Evolutionary conservation across 2,113 vertebrate genomes (phyloP).

Genomic region (Mobula hypostoma): DNA sequence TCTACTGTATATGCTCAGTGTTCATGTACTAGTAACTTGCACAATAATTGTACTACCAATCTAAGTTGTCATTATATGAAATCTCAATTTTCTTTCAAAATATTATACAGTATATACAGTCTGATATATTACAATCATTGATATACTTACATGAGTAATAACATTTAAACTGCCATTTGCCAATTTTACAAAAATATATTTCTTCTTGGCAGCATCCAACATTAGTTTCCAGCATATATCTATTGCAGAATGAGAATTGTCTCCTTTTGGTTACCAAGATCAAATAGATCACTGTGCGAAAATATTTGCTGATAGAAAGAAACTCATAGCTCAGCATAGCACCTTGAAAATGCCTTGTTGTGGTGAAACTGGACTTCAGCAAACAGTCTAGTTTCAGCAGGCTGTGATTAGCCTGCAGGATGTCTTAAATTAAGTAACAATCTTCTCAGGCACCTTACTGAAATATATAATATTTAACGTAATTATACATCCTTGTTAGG

Average conservation of each 20-base stretch:
- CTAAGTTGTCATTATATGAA: background rate
- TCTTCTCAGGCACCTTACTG: background rate
- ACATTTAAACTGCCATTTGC: background rate
- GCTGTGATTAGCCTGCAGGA: background rate
- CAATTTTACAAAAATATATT: background rate
- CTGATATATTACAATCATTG: background rate
- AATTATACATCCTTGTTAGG: background rate
- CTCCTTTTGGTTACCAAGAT: background rate
- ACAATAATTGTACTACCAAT: background rate
- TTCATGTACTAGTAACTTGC: background rate
- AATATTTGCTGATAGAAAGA: conserved; percentile 10
- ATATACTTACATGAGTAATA: background rate
- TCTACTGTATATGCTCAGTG: background rate
- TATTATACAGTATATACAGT: background rate
- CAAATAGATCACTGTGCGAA: background rate
- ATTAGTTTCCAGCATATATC: background rate
- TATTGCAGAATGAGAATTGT: background rate
- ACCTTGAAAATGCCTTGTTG: background rate
- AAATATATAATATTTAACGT: background rate
- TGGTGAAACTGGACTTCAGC: background rate
- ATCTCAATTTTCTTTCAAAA: background rate
- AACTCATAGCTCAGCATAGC: background rate
- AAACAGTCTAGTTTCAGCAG: background rate
- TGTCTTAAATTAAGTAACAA: background rate
- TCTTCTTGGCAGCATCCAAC: background rate